Conservation (phyloP, 2,797 vertebrate genomes). For the Rhinoraja longicauda region DNA sequence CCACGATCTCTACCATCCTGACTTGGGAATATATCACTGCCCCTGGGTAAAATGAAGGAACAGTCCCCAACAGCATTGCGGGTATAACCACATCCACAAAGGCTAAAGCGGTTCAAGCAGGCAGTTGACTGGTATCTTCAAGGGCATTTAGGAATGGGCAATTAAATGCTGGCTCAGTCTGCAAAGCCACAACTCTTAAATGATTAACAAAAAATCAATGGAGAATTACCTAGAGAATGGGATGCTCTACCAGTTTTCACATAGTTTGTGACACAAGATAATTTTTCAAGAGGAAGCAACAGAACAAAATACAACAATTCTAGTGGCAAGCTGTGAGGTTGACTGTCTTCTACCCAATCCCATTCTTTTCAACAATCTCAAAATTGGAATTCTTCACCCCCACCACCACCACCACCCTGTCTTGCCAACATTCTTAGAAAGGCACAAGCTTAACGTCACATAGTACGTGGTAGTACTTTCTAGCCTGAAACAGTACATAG, state of each 20-base stretch:
- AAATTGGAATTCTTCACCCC: not conserved
- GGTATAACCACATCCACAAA: too few relatives aligned
- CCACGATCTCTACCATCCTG: too few relatives aligned
- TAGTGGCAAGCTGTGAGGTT: not conserved
- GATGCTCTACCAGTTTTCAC: not conserved
- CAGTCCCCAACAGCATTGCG: too few relatives aligned
- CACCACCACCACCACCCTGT: not conserved
- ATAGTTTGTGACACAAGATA: not conserved
- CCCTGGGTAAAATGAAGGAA: too few relatives aligned
- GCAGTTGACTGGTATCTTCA: too few relatives aligned
- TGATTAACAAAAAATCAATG: not conserved
- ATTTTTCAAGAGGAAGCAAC: not conserved
- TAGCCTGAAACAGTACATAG: not conserved
- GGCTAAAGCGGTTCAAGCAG: too few relatives aligned
- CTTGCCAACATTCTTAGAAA: not conserved
- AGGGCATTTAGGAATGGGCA: too few relatives aligned
- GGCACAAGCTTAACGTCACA: not conserved
- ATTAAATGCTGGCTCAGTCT: too few relatives aligned
- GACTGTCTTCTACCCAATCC: not conserved
- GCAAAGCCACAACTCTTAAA: too few relatives aligned
- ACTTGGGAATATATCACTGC: too few relatives aligned
- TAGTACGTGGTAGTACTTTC: not conserved
- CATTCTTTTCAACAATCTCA: not conserved
- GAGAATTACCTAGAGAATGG: not conserved
- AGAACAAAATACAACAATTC: not conserved